A percentile compares a stretch with the other conserved stretches of the same genome.
These are phyloP conservation scores for Tenthredo amoena DNA, from an alignment of 2,888 invertebrate species.

Conservation along the genomic window DNA sequence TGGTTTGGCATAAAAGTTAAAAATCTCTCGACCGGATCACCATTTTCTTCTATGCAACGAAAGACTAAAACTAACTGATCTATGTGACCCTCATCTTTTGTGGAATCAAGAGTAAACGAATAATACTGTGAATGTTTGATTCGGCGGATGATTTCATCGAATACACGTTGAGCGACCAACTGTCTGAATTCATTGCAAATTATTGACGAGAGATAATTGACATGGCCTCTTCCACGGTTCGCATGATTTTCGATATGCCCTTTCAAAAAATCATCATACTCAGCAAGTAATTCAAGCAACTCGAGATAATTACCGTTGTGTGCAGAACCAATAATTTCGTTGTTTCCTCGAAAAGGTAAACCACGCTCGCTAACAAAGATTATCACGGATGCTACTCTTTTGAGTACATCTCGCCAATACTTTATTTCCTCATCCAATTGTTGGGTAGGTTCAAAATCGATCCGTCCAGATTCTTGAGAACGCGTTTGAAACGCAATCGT, in stretches of 20 bases:
- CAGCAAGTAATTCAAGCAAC: slow-evolving; percentile 53
- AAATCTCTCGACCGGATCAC: slow-evolving; percentile 25
- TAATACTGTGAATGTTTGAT: slow-evolving; percentile 52
- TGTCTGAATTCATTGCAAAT: slow-evolving; percentile 36
- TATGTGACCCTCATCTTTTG: slow-evolving; percentile 54
- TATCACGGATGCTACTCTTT: slow-evolving; percentile 56
- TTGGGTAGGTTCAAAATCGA: slow-evolving; percentile 39
- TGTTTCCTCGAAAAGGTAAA: slow-evolving; percentile 59
- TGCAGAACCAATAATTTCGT: slow-evolving; percentile 54
- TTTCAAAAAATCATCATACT: slow-evolving; percentile 53
- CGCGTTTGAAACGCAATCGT: slow-evolving; percentile 40
- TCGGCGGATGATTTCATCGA: slow-evolving; percentile 39
- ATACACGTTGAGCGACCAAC: slow-evolving; percentile 41
- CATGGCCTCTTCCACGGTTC: slow-evolving; percentile 32
- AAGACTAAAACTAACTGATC: slow-evolving; percentile 57
- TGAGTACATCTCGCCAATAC: slow-evolving; percentile 57
- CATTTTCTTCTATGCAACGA: slow-evolving; percentile 40
- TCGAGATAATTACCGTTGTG: slow-evolving; percentile 57
- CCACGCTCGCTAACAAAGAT: slow-evolving; percentile 57
- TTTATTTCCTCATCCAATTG: slow-evolving; percentile 52
- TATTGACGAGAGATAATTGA: slow-evolving; percentile 29
- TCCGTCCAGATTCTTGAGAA: slow-evolving; percentile 30
- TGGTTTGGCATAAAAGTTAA: slow-evolving; percentile 30
- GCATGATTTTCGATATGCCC: slow-evolving; percentile 52
- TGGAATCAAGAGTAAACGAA: slow-evolving; percentile 43